Conservation (phyloP, 2,113 vertebrate genomes). For the Sphyrna mokarran region DNA sequence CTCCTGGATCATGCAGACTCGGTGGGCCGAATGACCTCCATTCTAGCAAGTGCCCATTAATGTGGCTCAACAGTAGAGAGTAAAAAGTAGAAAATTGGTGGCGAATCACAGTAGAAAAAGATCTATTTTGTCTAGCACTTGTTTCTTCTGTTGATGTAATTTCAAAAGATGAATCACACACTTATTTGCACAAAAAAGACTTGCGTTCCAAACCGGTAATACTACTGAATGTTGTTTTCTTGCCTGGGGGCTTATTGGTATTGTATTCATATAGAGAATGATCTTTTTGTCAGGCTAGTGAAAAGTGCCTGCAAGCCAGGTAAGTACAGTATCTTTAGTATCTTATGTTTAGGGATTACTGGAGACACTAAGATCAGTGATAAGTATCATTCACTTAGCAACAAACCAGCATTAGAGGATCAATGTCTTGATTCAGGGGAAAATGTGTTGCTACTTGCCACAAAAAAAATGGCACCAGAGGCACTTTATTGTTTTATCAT, state of each 20-base stretch:
- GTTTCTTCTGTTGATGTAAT: too few relatives aligned
- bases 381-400: not conserved
- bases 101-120: too few relatives aligned
- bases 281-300: not conserved
- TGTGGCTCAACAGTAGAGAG: too few relatives aligned
- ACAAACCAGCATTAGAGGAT: not conserved
- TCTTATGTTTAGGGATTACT: constrained; percentile 9
- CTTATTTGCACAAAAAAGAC: not conserved
- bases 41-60: too few relatives aligned
- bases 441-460: not conserved
- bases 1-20: too few relatives aligned
- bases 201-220: not conserved
- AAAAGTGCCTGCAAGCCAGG: not conserved
- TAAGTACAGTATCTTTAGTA: not conserved
- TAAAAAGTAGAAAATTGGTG: too few relatives aligned
- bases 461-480: not conserved
- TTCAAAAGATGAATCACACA: too few relatives aligned
- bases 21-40: too few relatives aligned
- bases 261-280: constrained; percentile 3
- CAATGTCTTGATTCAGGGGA: not conserved
- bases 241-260: not conserved
- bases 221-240: not conserved
- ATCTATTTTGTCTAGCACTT: too few relatives aligned
- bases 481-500: not conserved
- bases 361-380: constrained; percentile 23